These are phyloP conservation scores for Saguinus midas DNA, from an alignment of 2,113 vertebrate species.

Conservation along the genomic window DNA sequence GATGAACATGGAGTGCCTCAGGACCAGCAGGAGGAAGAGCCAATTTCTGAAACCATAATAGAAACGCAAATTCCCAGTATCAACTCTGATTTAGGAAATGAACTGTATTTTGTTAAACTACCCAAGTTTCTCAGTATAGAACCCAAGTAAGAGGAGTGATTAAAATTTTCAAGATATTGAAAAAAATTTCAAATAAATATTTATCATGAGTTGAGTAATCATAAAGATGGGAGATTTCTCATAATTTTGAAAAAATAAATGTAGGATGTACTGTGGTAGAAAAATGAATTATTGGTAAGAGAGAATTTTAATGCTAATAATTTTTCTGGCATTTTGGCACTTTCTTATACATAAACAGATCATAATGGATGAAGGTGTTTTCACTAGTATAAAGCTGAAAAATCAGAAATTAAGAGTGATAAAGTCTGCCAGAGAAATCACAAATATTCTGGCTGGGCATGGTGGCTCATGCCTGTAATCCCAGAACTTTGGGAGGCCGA, in stretches of 20 bases:
- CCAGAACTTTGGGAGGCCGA: too few species aligned
- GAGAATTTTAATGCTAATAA: neutral
- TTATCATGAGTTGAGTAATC: neutral
- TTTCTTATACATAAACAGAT: neutral
- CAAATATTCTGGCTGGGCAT: neutral
- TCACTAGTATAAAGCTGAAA: neutral
- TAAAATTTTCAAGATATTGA: neutral
- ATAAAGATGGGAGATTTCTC: neutral
- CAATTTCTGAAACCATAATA: conserved; percentile 90
- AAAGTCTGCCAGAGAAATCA: neutral
- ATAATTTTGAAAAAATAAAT: neutral
- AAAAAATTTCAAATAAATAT: neutral
- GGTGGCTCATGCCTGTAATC: too few species aligned
- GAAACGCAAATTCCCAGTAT: conserved; percentile 96
- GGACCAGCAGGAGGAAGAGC: conserved; percentile 89
- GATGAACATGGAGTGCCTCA: conserved; percentile 90
- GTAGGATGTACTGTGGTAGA: neutral
- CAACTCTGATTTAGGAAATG: conserved; percentile 95
- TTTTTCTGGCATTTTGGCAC: neutral
- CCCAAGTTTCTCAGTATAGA: conserved; percentile 98
- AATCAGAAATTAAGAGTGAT: neutral
- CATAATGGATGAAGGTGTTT: neutral
- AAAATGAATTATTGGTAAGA: neutral
- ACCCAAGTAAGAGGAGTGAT: conserved; percentile 87
- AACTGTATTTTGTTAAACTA: conserved; percentile 96